Percentiles rank a stretch among this genome's conserved stretches.
phyloP scores from a whole-genome alignment of 2,888 invertebrate species.

The Charanyca ferruginea region DNA sequence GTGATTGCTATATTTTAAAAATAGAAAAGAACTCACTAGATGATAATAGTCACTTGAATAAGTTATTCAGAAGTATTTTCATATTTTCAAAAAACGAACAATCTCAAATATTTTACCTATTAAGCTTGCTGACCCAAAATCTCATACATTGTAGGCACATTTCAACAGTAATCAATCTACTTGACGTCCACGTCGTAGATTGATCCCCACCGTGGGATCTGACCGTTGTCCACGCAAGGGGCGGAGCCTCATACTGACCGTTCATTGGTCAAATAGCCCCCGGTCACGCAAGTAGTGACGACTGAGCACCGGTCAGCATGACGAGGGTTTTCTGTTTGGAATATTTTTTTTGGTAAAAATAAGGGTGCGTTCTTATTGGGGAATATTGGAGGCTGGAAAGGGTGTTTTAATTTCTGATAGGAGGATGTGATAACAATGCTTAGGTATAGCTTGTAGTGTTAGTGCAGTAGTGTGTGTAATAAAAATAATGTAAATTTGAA shows the following conservation, averaged over 20 bases:
- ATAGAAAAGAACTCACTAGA: too few relatives aligned
- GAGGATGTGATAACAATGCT: slow-evolving; percentile 3
- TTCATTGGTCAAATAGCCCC: slow-evolving; percentile 78
- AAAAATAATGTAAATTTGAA: too few relatives aligned
- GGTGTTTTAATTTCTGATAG: slow-evolving; percentile 30
- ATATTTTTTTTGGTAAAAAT: slow-evolving; percentile 17
- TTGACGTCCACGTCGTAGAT: background rate
- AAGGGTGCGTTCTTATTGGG: slow-evolving; percentile 57
- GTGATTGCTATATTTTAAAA: too few relatives aligned
- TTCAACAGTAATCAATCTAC: slow-evolving; percentile 35
- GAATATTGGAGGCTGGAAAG: slow-evolving; percentile 13
- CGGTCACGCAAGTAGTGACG: slow-evolving; percentile 41
- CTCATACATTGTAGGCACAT: slow-evolving; percentile 4
- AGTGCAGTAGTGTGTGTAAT: background rate
- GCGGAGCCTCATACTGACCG: slow-evolving; percentile 72
- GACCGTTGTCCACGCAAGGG: slow-evolving; percentile 76
- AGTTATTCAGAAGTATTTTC: background rate
- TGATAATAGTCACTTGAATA: background rate
- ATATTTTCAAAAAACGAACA: background rate
- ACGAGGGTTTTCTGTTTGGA: slow-evolving; percentile 30
- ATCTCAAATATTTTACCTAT: background rate
- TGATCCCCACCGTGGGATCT: slow-evolving; percentile 51
- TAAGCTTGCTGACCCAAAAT: too few relatives aligned
- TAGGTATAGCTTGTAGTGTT: background rate
- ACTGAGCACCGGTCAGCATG: slow-evolving; percentile 43